Base-by-base conservation (phyloP, 2,113 vertebrate species). In the Climacteris rufus region DNA sequence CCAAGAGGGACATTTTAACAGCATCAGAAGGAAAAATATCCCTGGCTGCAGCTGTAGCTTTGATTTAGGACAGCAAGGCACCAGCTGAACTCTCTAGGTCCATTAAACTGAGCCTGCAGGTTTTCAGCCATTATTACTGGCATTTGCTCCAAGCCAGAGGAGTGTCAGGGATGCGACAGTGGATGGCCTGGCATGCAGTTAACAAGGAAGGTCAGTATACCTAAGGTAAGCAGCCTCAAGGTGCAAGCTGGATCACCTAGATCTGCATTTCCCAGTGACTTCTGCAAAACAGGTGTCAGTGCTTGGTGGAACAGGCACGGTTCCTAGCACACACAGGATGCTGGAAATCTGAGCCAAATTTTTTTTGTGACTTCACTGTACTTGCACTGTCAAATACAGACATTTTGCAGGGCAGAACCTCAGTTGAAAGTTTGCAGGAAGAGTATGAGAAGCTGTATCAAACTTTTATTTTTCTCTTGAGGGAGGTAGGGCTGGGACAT, bases 101-200 rank as follows among this genome's bases (percentile, higher is more conserved):
- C 18, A 20, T 42, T n/a, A 56, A 8, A 56, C 21, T 4, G 1
- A 23, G 49, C 30, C 30, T 63, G 11, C 14, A 21, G 24, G 8
- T 80, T 72, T 89, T 64, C 25, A 83, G 7, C 23, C 5, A 2
- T 3, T 12, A 18, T 13, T 47, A 13, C 20, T 45, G 56, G 24
- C 2, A 1, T 16, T 33, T 57, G 28, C 25, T 71, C 28, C n/a
- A 42, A 18, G n/a, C 47, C 47, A 64, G 37, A 49, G 61, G 13
- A 9, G 2, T 7, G 31, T 7, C 14, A n/a, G 22, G 54, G 52
- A 35, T 6, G 0, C 16, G 8, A 37, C 52, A 5, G 35, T 2
- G 18, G 5, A 18, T 1, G 50, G 50, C 27, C 33, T 27, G 59
- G 30, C 6, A 4, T 0, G 7, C 39, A 1, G 5, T 6, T 57